Base-by-base conservation (phyloP, 2,888 invertebrate genomes). In the Antitype chi region DNA sequence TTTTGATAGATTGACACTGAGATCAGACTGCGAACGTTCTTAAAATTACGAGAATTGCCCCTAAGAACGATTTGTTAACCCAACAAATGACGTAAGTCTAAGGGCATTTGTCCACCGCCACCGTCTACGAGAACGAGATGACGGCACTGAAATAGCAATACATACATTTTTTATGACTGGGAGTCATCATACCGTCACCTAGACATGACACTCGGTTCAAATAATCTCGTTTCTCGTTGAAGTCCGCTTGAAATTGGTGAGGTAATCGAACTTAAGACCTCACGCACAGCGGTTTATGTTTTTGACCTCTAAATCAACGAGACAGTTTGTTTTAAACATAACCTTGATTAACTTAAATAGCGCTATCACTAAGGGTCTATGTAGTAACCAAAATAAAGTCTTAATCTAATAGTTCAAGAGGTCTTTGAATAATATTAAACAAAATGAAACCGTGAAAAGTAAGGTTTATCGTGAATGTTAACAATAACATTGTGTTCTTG, bases 361-460 rank as follows among this genome's bases (percentile, higher is more conserved):
- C 32, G 9, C 15, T 71, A 25, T 66, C 71, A 15, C 6, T 62
- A 15, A 9, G 25, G 13, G 3, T 1, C 11, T 60, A 5, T 11
- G 20, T 67, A 25, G 38, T 63, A 38, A 62, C 32, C 62, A 55
- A 75, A 55, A 64, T 59, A 1, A 59, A 28, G 1, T 52, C 38
- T 9, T 49, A 68, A 76, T 80, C 68, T 15, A 15, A 11, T 43
- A 20, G 81, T 70, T 81, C 77, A 73, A 67, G 1, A 72, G 77
- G 52, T 81, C 72, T 47, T 62, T 32, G 38, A 23, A 28, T 62
- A 67, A 52, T 25, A 53, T 52, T 28, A 25, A 66, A 60, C 43
- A 59, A 28, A 25, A 70, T 57, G 32, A 66, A 43, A 66, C 59
- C 20, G 0, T 0, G 11, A 23, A 32, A 55, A 13, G 49, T 55